These are phyloP conservation scores for Diglossa cyanea DNA, from an alignment of 2,797 vertebrate genomes.

Conservation along the genomic window DNA sequence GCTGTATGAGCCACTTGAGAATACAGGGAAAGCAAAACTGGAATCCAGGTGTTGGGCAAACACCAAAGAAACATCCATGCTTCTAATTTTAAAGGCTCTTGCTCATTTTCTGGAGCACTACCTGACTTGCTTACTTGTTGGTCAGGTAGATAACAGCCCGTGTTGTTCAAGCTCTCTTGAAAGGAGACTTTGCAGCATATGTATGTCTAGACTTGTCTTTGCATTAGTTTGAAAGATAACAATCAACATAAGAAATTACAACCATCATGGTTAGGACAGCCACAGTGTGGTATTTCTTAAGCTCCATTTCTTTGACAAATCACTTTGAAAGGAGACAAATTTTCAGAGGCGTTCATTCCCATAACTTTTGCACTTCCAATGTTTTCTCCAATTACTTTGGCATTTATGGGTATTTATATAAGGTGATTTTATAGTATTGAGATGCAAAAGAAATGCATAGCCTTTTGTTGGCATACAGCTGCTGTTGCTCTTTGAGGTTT, in stretches of 20 bases:
- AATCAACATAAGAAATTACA: background rate
- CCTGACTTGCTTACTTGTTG: background rate
- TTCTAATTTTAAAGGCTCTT: background rate
- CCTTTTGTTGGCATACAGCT: background rate
- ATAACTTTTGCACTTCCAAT: background rate
- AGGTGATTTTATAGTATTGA: conserved; percentile 14
- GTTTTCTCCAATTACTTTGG: conserved; percentile 16
- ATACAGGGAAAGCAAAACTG: background rate
- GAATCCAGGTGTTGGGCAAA: background rate
- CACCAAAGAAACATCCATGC: background rate
- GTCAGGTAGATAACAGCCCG: background rate
- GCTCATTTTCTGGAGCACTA: background rate
- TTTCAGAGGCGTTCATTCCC: conserved; percentile 16
- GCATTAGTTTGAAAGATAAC: background rate
- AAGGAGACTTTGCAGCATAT: background rate
- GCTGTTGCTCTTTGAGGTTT: background rate
- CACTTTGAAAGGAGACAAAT: background rate
- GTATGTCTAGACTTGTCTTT: background rate
- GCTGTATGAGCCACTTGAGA: background rate
- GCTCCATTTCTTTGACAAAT: background rate
- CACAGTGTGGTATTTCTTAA: background rate
- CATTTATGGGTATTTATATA: conserved; percentile 34
- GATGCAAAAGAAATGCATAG: background rate
- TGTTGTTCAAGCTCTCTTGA: background rate
- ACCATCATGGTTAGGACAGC: background rate